phyloP scores from a whole-genome alignment of 2,113 vertebrate genomes.

The Onychostoma macrolepis region DNA sequence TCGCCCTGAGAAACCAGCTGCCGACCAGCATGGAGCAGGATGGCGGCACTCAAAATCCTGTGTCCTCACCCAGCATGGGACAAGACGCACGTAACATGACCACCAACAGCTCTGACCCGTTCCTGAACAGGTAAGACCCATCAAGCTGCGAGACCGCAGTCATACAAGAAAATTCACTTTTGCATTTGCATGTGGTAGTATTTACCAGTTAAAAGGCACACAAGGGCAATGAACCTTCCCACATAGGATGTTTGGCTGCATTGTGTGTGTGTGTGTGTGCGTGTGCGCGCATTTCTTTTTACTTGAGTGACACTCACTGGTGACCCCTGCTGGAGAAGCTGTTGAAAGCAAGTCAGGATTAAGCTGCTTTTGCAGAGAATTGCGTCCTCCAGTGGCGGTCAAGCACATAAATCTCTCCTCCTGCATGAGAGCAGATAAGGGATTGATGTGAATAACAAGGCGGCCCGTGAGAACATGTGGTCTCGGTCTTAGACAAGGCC shows the following conservation, averaged over 20 bases:
- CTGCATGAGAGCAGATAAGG: conserved; percentile 44
- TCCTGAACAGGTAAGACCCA: conserved; percentile 92
- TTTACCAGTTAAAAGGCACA: neutral
- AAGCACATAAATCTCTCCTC: neutral
- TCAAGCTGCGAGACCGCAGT: neutral
- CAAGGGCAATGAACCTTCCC: neutral
- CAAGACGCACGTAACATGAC: conserved; percentile 98
- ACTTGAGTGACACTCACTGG: neutral
- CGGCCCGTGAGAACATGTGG: conserved; percentile 76
- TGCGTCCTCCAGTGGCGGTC: conserved; percentile 26
- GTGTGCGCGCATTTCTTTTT: neutral
- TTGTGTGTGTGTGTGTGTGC: neutral
- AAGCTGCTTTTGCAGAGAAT: neutral
- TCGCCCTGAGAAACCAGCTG: conserved; percentile 93
- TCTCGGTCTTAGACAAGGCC: conserved; percentile 72
- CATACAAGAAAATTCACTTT: neutral
- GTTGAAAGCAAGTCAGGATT: neutral
- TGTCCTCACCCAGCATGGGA: conserved; percentile 92
- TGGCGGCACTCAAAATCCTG: conserved; percentile 85
- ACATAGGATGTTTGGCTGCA: neutral
- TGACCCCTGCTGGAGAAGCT: neutral
- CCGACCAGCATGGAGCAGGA: conserved; percentile 94
- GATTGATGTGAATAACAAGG: conserved; percentile 66
- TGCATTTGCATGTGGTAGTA: neutral
- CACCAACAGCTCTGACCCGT: conserved; percentile 97